Evolutionary conservation across 2,888 invertebrate species (phyloP).

Genomic region (Cryptus viduatorius): DNA sequence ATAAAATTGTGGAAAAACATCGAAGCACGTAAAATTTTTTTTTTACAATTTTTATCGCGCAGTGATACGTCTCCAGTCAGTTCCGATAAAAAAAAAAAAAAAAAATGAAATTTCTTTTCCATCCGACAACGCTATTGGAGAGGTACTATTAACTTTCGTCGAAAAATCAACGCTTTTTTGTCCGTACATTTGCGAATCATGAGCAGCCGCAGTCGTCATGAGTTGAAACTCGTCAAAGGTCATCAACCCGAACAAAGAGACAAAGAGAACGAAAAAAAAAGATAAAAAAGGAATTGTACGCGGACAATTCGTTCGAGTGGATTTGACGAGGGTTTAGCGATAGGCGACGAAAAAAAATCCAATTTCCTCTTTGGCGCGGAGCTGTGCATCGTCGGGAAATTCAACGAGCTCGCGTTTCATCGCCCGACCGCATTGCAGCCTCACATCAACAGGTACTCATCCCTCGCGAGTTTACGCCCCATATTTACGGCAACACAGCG

Average conservation of each 20-base stretch:
- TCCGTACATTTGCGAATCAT: neutral
- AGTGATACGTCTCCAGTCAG: too few species aligned
- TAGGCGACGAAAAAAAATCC: slow-evolving; percentile 30
- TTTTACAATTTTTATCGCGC: too few species aligned
- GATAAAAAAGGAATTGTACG: neutral
- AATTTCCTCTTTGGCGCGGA: slow-evolving; percentile 42
- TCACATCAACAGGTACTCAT: slow-evolving; percentile 57
- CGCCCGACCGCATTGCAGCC: slow-evolving; percentile 29
- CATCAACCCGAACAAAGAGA: neutral
- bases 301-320: slow-evolving; percentile 10
- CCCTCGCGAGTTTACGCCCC: slow-evolving; percentile 19
- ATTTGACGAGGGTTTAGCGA: slow-evolving; percentile 12
- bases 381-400: slow-evolving; percentile 21
- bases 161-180: neutral
- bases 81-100: neutral
- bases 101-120: neutral
- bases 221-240: neutral
- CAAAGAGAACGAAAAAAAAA: neutral
- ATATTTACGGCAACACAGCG: neutral
- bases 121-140: neutral
- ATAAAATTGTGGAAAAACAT: too few species aligned
- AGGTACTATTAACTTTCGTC: neutral
- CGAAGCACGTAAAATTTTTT: too few species aligned
- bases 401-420: slow-evolving; percentile 14
- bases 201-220: neutral